Evolutionary conservation across 1,140 invertebrate species (phyloP).

Genomic region (Lepidurus couesii): DNA sequence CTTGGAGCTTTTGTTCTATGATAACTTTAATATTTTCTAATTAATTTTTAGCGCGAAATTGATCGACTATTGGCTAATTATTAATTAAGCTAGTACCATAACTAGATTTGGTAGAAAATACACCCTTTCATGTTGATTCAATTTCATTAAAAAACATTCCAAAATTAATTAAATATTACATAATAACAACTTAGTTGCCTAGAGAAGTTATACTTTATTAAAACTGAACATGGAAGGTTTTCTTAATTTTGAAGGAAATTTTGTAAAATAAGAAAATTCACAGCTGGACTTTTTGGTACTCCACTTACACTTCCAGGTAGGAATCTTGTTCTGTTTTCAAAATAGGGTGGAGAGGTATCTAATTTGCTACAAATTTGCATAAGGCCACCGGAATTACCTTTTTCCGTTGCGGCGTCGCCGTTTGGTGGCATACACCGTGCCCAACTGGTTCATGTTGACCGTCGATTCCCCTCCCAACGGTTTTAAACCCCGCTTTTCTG

Average conservation of each 20-base stretch:
- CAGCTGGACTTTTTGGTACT: background rate
- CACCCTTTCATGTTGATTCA: background rate
- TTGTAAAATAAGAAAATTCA: background rate
- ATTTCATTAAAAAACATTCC: background rate
- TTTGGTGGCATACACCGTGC: conserved; percentile 92
- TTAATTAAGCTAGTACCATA: background rate
- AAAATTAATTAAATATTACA: background rate
- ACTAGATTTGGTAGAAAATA: background rate
- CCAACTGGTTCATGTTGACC: conserved; percentile 70
- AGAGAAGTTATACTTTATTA: no score
- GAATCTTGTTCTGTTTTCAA: conserved; percentile 6
- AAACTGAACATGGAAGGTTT: no score
- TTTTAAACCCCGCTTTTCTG: background rate
- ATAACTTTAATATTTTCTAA: background rate
- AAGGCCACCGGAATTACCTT: conserved; percentile 58
- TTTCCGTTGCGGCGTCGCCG: conserved; percentile 84
- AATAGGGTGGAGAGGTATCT: conserved; percentile 31
- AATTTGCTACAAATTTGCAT: conserved; percentile 33
- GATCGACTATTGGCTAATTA: background rate
- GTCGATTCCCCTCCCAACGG: conserved; percentile 26
- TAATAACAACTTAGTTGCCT: background rate
- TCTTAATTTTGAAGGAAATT: no score
- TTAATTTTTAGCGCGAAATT: conserved; percentile 10
- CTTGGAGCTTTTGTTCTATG: background rate
- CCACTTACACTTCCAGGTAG: background rate